Evolutionary conservation across 2,113 vertebrate species (phyloP).

Genomic region (Pseudolaguvia tuberculata): DNA sequence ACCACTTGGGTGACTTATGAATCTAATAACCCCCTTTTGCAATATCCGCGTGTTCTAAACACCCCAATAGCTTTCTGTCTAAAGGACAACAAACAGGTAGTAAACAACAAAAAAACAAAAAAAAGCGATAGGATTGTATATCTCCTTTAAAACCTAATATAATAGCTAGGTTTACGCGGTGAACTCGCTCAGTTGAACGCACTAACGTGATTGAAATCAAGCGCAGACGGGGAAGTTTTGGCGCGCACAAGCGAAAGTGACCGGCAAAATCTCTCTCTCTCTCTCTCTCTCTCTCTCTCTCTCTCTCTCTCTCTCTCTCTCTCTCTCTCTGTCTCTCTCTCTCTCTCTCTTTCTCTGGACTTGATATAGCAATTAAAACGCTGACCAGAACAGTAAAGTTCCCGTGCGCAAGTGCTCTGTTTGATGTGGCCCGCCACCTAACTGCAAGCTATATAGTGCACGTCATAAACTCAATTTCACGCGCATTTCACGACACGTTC

Average conservation of each 20-base stretch:
- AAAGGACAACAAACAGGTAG: constrained; percentile 73
- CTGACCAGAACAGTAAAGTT: constrained; percentile 39
- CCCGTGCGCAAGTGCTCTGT: constrained; percentile 31
- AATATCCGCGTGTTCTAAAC: constrained; percentile 96
- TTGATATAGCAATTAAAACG: constrained; percentile 25
- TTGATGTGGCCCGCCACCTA: constrained; percentile 31
- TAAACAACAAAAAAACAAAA: neutral
- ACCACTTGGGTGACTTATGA: constrained; percentile 99
- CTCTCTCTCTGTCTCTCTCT: neutral
- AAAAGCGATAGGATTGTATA: neutral
- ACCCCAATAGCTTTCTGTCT: constrained; percentile 83
- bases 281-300: constrained; percentile 3
- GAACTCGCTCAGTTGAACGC: constrained; percentile 81
- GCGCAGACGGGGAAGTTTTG: constrained; percentile 67
- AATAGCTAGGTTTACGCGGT: constrained; percentile 71
- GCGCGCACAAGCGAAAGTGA: constrained; percentile 50
- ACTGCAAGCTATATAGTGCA: constrained; percentile 12
- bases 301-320: neutral
- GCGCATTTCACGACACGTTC: constrained; percentile 55
- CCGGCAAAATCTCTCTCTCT: constrained; percentile 41
- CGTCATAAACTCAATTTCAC: constrained; percentile 49
- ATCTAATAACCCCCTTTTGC: constrained; percentile 99
- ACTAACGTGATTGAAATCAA: constrained; percentile 86
- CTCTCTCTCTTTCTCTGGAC: neutral
- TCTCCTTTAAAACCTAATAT: neutral